Evolutionary conservation across 2,113 vertebrate genomes (phyloP), one percentile per base, ranked within the genome.

Genomic region (Caloenas nicobarica): DNA sequence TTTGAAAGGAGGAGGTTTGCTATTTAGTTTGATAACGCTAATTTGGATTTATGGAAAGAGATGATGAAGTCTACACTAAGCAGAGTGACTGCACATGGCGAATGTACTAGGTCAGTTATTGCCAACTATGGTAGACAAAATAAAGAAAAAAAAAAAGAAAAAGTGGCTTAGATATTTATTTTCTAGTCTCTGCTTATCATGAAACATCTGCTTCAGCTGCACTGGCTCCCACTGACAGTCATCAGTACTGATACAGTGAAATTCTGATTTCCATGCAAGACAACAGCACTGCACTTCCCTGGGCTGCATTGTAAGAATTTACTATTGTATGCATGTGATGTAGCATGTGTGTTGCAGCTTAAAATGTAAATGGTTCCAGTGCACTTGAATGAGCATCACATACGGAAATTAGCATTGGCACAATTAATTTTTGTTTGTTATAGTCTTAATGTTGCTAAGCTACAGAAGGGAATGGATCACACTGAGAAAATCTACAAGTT

Each of bases 201-300:
- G 95, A 96, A 98, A 98, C 97, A 98, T 98, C 97, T 98, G 98
- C 96, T 97, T 92, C 76, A 88, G 97, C 96, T 88, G 92, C 81
- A 81, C 34, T 85, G 50, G 95, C 93, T 98, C 94, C 87, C 95
- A 65, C 81, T 83, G 97, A 78, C 94, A 97, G 93, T n/a, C 96
- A 40, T n/a, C 96, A 36, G 86, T 78, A 93, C 48, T 13, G 76
- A 76, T 94, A 73, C 5, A 7, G 89, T 71, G 88, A 60, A 84
- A 94, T 94, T 81, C 34, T 96, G 85, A 10, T 95, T 95, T 92
- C 15, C 74, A 6, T 40, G 82, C 88, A 28, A 6, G 91, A 93
- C 91, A 64, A 33, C 84, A 71, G 3, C 81, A 31, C 29, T 38
- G 3, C 5, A 5, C 88, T 76, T 95, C 89, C 83, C 83, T 61